phyloP scores from a whole-genome alignment of 2,113 vertebrate genomes.

The Ophthalmolycus amberensis region DNA sequence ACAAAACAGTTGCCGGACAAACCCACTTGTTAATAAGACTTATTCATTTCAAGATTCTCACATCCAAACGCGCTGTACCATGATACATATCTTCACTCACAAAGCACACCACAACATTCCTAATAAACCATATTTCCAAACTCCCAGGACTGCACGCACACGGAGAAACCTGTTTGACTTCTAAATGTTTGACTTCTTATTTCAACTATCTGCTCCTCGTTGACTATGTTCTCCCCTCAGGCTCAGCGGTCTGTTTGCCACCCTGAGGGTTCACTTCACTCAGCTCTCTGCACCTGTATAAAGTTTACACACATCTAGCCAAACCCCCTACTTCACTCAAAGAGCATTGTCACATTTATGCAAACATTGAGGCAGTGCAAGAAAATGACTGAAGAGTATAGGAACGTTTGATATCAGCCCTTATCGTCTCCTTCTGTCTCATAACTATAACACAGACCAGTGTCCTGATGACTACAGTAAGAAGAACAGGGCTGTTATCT shows the following conservation, averaged over 20 bases:
- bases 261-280: constrained; percentile 47
- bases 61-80: not conserved
- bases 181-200: constrained; percentile 59
- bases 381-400: not conserved
- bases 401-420: not conserved
- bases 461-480: not conserved
- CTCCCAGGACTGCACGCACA: constrained; percentile 2
- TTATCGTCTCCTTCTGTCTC: not conserved
- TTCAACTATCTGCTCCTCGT: constrained; percentile 45
- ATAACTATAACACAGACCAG: not conserved
- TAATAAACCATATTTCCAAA: constrained; percentile 28
- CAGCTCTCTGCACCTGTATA: constrained; percentile 42
- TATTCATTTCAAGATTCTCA: constrained; percentile 17
- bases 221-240: constrained; percentile 42
- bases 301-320: constrained; percentile 37
- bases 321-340: not conserved
- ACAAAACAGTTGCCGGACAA: constrained; percentile 63
- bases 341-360: constrained; percentile 5
- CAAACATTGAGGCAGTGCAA: not conserved
- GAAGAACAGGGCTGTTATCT: not conserved
- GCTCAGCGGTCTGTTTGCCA: constrained; percentile 50
- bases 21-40: constrained; percentile 8
- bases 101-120: constrained; percentile 14
- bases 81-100: constrained; percentile 5
- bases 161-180: constrained; percentile 56